phyloP scores from a whole-genome alignment of 1,140 invertebrate genomes.

The Brachionus calyciflorus region DNA sequence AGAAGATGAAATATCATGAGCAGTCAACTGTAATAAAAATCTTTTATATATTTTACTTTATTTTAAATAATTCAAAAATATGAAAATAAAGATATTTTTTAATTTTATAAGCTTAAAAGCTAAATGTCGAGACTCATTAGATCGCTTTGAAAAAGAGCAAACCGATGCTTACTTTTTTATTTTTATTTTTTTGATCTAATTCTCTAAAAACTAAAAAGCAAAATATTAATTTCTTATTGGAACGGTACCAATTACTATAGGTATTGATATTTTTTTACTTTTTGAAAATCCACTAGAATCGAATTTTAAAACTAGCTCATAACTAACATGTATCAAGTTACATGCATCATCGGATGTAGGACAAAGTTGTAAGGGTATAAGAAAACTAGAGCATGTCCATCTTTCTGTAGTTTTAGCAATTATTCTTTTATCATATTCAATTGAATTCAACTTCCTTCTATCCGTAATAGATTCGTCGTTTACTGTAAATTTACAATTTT shows the following conservation, averaged over 20 bases:
- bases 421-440: neutral
- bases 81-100: too few species aligned
- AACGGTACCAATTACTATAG: conserved; percentile 10
- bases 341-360: neutral
- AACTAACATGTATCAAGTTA: neutral
- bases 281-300: neutral
- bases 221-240: neutral
- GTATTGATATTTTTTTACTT: neutral
- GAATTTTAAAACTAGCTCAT: neutral
- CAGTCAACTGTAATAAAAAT: too few species aligned
- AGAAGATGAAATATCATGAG: too few species aligned
- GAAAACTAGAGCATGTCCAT: neutral
- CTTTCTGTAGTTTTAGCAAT: neutral
- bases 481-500: neutral
- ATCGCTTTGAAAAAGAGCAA: too few species aligned
- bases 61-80: too few species aligned
- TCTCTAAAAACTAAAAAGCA: too few species aligned
- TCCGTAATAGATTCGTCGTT: neutral
- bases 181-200: too few species aligned
- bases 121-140: too few species aligned
- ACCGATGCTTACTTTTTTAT: too few species aligned
- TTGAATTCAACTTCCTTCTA: neutral
- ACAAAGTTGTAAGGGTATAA: neutral
- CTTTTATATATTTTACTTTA: too few species aligned
- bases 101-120: too few species aligned